Evolutionary conservation across 1,140 invertebrate genomes (phyloP), one percentile per base, ranked within the genome.

Genomic region (Camponotus pennsylvanicus): DNA sequence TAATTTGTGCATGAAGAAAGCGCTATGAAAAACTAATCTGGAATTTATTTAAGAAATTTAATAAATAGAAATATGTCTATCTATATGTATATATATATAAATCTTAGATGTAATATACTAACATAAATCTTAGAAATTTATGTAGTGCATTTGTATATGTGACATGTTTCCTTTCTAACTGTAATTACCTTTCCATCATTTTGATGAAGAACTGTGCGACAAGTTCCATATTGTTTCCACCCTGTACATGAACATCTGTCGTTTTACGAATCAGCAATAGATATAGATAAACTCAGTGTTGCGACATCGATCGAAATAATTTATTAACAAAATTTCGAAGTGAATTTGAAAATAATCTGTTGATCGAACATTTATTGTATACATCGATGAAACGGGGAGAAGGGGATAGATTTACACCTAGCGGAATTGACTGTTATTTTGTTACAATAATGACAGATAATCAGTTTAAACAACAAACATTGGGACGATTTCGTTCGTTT

Each of bases 301-400:
- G 18, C 73, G 34, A 85, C 11, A 8, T 77, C 59, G 67, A 87
- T 89, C 77, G 77, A 75, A 86, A 86, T 85, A 69, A 73, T 87
- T 89, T 88, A 67, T 75, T 70, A 75, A 85, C 34, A 79, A 57
- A 83, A 27, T 55, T 75, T 73, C 64, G 69, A 37, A 82, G 73
- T 85, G 69, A 75, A 78, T 71, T 80, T 59, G 49, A 18, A 79
- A 89, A 90, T 80, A 80, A 90, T 88, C 84, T 90, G 79, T 90
- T 91, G 87, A 88, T 89, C 86, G 89, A 91, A 91, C 89, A 91
- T 91, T 91, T 91, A 91, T 91, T 90, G 40, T 61, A 88, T 88
- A 91, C 90, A 91, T 88, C 79, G 89, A 91, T 87, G 84, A 87
- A 87, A 87, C 66, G 83, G 69, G 71, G 87, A 88, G 85, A 88